Base-by-base conservation (phyloP, 1,140 invertebrate genomes). In the Papilio machaon region DNA sequence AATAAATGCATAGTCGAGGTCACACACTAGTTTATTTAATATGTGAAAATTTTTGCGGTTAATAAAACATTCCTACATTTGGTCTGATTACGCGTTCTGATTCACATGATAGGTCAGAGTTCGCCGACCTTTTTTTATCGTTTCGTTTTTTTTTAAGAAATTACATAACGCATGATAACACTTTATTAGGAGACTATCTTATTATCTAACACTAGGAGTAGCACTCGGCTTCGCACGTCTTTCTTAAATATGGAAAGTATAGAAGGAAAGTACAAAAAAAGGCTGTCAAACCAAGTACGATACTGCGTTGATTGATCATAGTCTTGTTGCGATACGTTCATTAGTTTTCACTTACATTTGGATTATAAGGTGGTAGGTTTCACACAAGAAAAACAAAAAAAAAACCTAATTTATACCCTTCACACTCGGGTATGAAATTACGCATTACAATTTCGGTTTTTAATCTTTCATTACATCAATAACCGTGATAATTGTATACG, bases 1-100 rank as follows among this genome's bases (percentile, higher is more conserved):
- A 30, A 64, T 30, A 9, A 23, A 64, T 30, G 30, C 30, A 70
- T 15, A 35, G 64, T 38, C 64, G 30, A 3, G 30, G 64, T 35
- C 30, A 35, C 3, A 23, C 23, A n/a, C 58, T 60, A 60, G 58
- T 60, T 30, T 15, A 67, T 10, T 35, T 15, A 17, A 7, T 35
- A 67, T 35, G 60, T 30, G 60, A 23, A 70, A 30, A 30, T 5
- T 13, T 64, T 64, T 70, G 30, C 4, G 64, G 23, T 70, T 38
- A 38, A 70, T 70, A 35, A 70, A 70, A 64, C 30, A 38, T 70
- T 70, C 30, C 64, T 35, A 35, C 30, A 17, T 70, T 30, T 70
- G 64, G 64, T 70, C 30, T 70, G 64, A 70, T 70, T 7, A 70
- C 13, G 30, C 13, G 64, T 15, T 70, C 64, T 38, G 11, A 70